Evolutionary conservation across 2,888 invertebrate genomes (phyloP).

Genomic region (Glaucopsyche alexis): DNA sequence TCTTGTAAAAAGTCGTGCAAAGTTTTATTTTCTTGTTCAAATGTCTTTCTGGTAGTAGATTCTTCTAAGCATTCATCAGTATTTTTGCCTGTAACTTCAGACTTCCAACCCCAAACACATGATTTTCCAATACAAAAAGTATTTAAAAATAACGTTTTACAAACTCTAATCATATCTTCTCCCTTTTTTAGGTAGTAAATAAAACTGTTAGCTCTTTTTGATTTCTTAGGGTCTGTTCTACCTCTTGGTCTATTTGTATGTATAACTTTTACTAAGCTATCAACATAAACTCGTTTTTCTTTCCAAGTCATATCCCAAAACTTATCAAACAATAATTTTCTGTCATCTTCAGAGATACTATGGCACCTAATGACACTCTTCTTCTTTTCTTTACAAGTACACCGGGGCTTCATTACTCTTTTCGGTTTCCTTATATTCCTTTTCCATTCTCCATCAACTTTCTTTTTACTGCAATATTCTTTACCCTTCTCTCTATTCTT

Average conservation of each 20-base stretch:
- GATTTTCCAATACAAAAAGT: constrained; percentile 30
- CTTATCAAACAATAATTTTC: constrained; percentile 33
- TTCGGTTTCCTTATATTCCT: constrained; percentile 34
- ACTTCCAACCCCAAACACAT: constrained; percentile 31
- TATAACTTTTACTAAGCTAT: constrained; percentile 34
- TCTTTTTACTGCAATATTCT: constrained; percentile 33
- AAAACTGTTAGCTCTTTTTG: constrained; percentile 31
- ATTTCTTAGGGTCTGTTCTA: constrained; percentile 35
- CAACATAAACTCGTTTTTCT: constrained; percentile 35
- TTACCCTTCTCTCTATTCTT: constrained; percentile 34
- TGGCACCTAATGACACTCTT: constrained; percentile 33
- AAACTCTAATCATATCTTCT: constrained; percentile 30
- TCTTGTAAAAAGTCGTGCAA: constrained; percentile 22
- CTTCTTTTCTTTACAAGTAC: constrained; percentile 34
- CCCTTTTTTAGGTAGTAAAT: constrained; percentile 29
- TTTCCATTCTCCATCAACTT: constrained; percentile 33
- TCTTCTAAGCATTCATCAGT: constrained; percentile 22
- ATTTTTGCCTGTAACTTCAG: constrained; percentile 23
- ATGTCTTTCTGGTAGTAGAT: constrained; percentile 16
- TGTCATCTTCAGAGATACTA: constrained; percentile 33
- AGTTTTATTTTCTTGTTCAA: constrained; percentile 21
- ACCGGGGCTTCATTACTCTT: constrained; percentile 34
- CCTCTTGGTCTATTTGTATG: constrained; percentile 34
- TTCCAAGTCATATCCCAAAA: constrained; percentile 33
- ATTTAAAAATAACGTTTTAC: constrained; percentile 32